Conservation (phyloP, 2,797 vertebrate species). For the Amphiprion clarkii region DNA sequence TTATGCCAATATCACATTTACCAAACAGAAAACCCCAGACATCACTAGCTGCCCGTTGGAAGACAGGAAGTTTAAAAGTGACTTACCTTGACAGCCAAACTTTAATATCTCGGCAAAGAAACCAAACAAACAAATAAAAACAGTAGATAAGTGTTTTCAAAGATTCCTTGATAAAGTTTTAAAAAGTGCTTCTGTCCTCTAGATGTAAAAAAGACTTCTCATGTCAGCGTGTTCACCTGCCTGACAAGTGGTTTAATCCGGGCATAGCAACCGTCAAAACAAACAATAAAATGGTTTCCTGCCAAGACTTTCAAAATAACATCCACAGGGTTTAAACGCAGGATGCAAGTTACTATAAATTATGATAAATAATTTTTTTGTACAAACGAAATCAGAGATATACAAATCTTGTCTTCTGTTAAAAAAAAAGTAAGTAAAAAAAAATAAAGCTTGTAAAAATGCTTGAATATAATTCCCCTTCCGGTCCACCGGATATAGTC, state of each 20-base stretch:
- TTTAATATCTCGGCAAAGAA: not conserved
- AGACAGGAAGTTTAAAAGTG: not conserved
- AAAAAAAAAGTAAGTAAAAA: no score
- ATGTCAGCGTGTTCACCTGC: not conserved
- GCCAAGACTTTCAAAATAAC: slow-evolving; percentile 56
- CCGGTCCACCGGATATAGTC: no score
- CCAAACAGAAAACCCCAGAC: not conserved
- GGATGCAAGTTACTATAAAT: not conserved
- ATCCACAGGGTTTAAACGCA: fast-evolving
- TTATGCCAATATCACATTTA: not conserved
- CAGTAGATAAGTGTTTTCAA: not conserved
- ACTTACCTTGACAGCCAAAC: slow-evolving; percentile 36
- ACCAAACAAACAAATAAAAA: not conserved
- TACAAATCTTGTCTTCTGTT: no score
- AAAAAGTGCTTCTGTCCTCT: not conserved
- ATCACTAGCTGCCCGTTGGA: fast-evolving
- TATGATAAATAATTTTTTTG: not conserved
- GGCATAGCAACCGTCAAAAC: not conserved
- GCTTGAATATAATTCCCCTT: no score
- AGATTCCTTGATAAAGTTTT: not conserved
- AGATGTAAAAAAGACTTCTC: not conserved
- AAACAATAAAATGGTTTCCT: slow-evolving; percentile 9
- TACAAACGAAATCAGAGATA: not conserved
- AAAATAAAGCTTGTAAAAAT: no score
- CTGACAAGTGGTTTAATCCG: not conserved